Conservation (phyloP, 2,888 invertebrate genomes). For the Metalampra italica region DNA sequence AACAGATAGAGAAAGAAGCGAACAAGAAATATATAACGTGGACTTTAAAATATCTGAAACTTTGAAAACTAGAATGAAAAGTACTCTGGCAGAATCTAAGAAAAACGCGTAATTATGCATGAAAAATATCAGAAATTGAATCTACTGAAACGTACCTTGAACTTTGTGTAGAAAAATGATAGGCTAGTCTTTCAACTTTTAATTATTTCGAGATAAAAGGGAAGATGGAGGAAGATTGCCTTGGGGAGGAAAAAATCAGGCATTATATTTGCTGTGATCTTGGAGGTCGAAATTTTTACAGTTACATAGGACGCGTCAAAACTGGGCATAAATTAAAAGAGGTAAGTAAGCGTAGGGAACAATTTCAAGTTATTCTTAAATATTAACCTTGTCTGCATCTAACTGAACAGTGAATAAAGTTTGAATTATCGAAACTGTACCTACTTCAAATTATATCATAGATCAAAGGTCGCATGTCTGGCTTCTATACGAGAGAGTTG, state of each 20-base stretch:
- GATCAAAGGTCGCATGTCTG: too few relatives aligned
- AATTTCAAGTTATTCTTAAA: too few relatives aligned
- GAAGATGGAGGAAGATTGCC: slow-evolving; percentile 33
- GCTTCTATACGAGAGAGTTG: too few relatives aligned
- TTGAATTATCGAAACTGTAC: too few relatives aligned
- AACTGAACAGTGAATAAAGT: too few relatives aligned
- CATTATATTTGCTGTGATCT: slow-evolving; percentile 22
- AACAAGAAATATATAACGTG: too few relatives aligned
- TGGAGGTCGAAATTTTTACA: not conserved
- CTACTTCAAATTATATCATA: too few relatives aligned
- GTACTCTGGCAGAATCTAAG: not conserved
- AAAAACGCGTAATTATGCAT: not conserved
- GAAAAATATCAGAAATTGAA: not conserved
- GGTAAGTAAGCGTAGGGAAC: too few relatives aligned
- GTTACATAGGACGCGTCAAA: not conserved
- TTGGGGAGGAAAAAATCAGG: slow-evolving; percentile 26
- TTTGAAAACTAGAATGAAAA: not conserved
- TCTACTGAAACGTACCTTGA: slow-evolving; percentile 2
- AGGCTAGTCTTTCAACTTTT: slow-evolving; percentile 28
- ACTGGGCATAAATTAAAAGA: not conserved
- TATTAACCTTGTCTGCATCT: too few relatives aligned
- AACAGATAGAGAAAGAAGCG: too few relatives aligned
- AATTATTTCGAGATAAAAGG: slow-evolving; percentile 41
- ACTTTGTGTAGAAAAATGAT: slow-evolving; percentile 10
- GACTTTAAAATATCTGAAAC: too few relatives aligned